phyloP scores from a whole-genome alignment of 2,113 vertebrate species.

The Odobenus rosmarus region DNA sequence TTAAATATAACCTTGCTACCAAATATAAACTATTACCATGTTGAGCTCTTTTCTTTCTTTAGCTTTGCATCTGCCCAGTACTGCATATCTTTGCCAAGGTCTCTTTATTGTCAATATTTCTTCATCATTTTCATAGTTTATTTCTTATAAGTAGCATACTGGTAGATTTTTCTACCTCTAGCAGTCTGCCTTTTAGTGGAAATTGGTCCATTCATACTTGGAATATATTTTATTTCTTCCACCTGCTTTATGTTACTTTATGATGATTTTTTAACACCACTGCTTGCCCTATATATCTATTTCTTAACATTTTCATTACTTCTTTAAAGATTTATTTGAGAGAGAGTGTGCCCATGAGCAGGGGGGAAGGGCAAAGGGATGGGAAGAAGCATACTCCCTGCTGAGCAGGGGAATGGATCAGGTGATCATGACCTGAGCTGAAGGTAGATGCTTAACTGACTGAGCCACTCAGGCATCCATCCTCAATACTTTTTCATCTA shows the following conservation, averaged over 20 bases:
- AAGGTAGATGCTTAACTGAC: background rate
- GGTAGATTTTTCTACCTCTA: background rate
- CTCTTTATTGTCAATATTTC: background rate
- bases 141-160: background rate
- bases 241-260: background rate
- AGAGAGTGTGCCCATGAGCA: background rate
- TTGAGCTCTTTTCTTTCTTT: background rate
- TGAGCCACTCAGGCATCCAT: background rate
- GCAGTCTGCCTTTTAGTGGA: background rate
- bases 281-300: background rate
- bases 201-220: background rate
- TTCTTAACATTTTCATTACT: background rate
- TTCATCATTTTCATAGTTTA: background rate
- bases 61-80: background rate
- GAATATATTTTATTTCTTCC: background rate
- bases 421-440: background rate
- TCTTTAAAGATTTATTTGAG: background rate
- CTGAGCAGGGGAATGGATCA: background rate
- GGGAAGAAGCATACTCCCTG: background rate
- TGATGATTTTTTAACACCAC: background rate
- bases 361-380: background rate
- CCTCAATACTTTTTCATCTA: background rate
- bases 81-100: background rate
- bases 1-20: background rate
- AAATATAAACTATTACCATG: background rate